Evolutionary conservation across 2,113 vertebrate genomes (phyloP), one percentile per base, ranked within the genome.

Genomic region (Bubo bubo): DNA sequence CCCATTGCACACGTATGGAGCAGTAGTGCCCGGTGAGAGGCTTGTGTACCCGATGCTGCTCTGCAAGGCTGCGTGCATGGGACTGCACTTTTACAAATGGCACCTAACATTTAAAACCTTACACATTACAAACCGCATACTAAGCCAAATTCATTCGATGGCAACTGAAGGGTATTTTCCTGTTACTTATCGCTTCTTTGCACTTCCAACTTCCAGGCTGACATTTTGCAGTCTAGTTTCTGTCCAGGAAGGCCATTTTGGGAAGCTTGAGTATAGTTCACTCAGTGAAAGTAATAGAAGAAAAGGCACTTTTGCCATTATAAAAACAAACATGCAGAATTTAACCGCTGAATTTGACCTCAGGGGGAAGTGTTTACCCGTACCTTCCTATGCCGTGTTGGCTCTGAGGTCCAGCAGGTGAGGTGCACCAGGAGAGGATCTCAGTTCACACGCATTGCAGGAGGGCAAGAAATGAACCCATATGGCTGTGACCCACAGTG

Each of bases 221-320:
- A 62, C 52, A 80, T 88, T 88, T 83, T 93, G 71, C 75, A 77
- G 79, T 50, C 73, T 95, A 79, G 41, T 93, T 70, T 84, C 75
- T 94, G 81, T 55, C 82, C 95, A 93, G 53, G 63, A 81, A 93
- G 55, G 63, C 62, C 71, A 80, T 92, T 93, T 79, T 68, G 62
- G 71, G 75, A 90, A 96, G 75, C 50, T 27, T 43, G 67, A 92
- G 67, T 72, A 39, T 6, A 30, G 87, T 75, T 94, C 35, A 26
- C 32, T 66, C 66, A 14, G 53, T 73, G 37, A 62, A 75, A 92
- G 79, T n/a, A 90, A 53, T 7, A 92, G 80, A 86, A 93, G 50
- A 85, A 93, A 90, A 86, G 55, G 52, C 56, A 73, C 27, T 82
- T 95, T 45, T 41, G 58, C 67, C 62, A 16, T 86, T 71, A 74